Base-by-base conservation (phyloP, 2,888 invertebrate genomes). In the Terebella lapidaria region DNA sequence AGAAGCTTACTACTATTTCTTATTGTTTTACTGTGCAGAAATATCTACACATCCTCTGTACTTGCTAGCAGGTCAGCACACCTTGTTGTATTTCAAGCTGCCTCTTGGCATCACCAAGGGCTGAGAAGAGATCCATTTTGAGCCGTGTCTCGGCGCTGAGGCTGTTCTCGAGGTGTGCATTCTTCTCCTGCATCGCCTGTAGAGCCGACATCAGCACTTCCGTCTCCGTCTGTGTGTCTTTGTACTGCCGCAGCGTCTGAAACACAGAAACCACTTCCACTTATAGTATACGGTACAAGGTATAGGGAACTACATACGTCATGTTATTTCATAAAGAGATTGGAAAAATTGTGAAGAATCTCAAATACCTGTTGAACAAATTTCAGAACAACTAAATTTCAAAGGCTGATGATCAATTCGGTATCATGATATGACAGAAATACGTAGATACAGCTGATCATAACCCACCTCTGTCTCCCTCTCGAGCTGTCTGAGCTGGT, bases 111-210 rank as follows among this genome's bases (percentile, higher is more conserved):
- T 94, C 95, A 42, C 95, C 95, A 57, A 97, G 87, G 67, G 96
- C 96, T 67, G 94, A 92, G 83, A 97, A 94, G 76, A 99, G 87
- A 84, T 99, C 97, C 74, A 96, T 87, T 84, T 99, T 99, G 82
- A 97, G 90, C 74, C 95, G 87, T 70, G 95, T 99, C 85, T 99
- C 97, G 54, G 94, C 92, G 66, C 92, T 93, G 70, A 99, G 86
- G 76, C 92, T 91, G 77, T 90, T 90, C 84, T 97, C 94, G 72
- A 97, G 85, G 79, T 94, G 93, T 73, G 87, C 82, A 78, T 92
- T 93, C 79, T 94, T 92, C 78, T 95, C 94, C 81, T 92, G 90
- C 84, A 94, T 86, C 66, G 89, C 88, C 55, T 87, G 86, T 69
- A 92, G 83, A 24, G 92, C 91, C 46, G 88, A 86, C 84, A 90